These are phyloP conservation scores for Sternarchorhynchus goeldii DNA, from an alignment of 2,797 vertebrate species.

Conservation along the genomic window DNA sequence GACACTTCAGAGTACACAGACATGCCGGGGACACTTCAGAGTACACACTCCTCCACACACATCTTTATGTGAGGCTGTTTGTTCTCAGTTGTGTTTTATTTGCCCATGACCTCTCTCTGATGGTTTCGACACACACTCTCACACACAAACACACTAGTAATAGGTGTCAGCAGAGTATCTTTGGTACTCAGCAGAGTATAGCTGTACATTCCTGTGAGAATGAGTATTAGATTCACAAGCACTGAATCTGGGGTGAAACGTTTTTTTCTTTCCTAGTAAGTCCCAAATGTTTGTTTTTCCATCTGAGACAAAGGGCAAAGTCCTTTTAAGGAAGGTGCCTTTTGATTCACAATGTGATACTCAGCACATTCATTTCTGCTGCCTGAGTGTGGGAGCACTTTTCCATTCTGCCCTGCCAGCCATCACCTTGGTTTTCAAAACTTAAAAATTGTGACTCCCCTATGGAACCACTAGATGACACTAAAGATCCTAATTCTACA, in stretches of 20 bases:
- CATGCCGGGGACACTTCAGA: too few species aligned
- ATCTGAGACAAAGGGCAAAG: too few species aligned
- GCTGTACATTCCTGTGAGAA: neutral
- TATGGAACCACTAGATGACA: constrained; percentile 17
- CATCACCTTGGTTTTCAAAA: neutral
- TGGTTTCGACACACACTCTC: constrained; percentile 4
- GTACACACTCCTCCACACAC: too few species aligned
- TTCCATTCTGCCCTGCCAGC: neutral
- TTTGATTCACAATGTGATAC: neutral
- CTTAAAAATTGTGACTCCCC: neutral
- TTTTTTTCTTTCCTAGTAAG: too few species aligned
- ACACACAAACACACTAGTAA: neutral
- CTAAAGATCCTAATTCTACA: neutral
- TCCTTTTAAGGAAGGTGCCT: neutral
- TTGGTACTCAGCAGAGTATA: neutral
- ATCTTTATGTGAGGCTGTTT: neutral
- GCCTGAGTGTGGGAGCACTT: neutral
- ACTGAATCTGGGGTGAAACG: too few species aligned
- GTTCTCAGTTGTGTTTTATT: neutral
- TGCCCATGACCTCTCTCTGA: neutral
- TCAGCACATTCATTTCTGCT: neutral
- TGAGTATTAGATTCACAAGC: neutral
- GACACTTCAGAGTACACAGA: too few species aligned
- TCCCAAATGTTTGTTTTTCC: too few species aligned
- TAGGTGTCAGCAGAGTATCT: neutral